These are phyloP conservation scores for Prunella fulvescens DNA, from an alignment of 2,113 vertebrate genomes.

Conservation along the genomic window DNA sequence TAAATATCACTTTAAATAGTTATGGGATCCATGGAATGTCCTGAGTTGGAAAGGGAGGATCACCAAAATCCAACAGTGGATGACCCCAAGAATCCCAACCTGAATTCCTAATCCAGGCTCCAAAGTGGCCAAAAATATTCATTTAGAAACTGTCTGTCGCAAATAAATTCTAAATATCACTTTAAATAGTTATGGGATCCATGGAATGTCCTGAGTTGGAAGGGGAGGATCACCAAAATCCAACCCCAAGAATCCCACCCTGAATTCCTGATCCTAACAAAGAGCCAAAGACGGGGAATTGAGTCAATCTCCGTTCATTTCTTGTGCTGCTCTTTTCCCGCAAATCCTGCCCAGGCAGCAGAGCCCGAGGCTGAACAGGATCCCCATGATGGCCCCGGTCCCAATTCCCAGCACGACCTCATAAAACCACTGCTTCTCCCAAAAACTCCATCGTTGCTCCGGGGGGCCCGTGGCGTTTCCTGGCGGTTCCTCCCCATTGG, in stretches of 20 bases:
- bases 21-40: background rate
- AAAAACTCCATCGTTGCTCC: rapidly evolving
- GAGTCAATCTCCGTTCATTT: background rate
- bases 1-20: background rate
- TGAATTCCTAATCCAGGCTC: background rate
- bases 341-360: background rate
- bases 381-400: background rate
- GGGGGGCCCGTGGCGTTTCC: background rate
- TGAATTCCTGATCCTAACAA: rapidly evolving
- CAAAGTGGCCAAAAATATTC: background rate
- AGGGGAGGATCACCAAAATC: background rate
- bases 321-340: background rate
- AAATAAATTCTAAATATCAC: background rate
- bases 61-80: background rate
- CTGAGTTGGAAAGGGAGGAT: background rate
- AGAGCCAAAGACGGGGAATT: background rate
- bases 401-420: background rate
- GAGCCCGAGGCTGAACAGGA: background rate
- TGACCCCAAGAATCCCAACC: rapidly evolving
- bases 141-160: background rate
- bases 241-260: background rate
- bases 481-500: background rate
- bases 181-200: background rate
- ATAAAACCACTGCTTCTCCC: background rate
- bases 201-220: rapidly evolving